Percentiles rank a stretch among this genome's conserved stretches.
Conservation (phyloP, 2,113 vertebrate species). For the Hemichromis elongatus region DNA sequence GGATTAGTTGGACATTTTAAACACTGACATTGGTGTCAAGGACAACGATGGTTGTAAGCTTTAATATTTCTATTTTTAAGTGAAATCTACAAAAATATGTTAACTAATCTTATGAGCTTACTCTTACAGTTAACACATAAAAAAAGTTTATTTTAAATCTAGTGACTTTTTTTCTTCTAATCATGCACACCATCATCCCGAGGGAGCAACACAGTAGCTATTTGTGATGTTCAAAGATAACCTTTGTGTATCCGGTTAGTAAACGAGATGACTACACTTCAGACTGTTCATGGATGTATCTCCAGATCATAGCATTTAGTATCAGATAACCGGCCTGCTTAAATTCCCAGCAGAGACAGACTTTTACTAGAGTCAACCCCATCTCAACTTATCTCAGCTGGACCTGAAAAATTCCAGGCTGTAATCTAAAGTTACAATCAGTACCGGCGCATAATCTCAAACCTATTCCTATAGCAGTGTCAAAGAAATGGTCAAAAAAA, state of each 20-base stretch:
- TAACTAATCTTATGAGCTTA: not conserved
- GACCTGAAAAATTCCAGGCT: slow-evolving; percentile 43
- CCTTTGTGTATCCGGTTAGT: slow-evolving; percentile 25
- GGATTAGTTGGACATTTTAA: not conserved
- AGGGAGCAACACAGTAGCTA: not conserved
- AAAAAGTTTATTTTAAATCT: not conserved
- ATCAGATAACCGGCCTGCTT: slow-evolving; percentile 52
- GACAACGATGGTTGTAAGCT: not conserved
- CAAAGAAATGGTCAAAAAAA: not conserved
- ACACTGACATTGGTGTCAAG: not conserved
- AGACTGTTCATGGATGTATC: slow-evolving; percentile 11
- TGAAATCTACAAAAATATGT: not conserved
- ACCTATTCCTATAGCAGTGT: not conserved
- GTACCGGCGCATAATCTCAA: slow-evolving; percentile 17
- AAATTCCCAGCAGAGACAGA: slow-evolving; percentile 43
- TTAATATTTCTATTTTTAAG: not conserved
- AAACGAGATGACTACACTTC: slow-evolving; percentile 34
- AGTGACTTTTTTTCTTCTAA: not conserved
- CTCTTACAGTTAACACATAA: not conserved
- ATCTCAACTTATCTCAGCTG: slow-evolving; percentile 53
- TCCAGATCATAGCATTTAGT: slow-evolving; percentile 45
- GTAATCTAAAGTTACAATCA: slow-evolving; percentile 61
- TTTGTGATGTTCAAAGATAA: slow-evolving; percentile 41
- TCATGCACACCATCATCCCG: not conserved
- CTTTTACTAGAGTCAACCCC: slow-evolving; percentile 49